phyloP scores from a whole-genome alignment of 2,797 vertebrate species.

The Sphenopsis melanotis region DNA sequence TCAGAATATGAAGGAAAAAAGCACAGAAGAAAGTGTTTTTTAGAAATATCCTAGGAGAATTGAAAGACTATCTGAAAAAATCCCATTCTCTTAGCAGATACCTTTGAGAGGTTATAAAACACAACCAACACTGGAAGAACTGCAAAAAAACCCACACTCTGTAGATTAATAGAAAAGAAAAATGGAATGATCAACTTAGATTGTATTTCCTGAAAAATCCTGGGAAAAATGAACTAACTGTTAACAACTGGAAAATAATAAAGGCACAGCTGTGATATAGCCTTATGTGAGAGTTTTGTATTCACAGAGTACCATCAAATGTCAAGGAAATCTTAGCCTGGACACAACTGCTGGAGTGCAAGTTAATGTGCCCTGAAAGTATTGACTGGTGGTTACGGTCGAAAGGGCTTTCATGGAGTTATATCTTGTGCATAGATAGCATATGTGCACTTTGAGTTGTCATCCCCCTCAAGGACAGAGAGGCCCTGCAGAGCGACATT shows the following conservation, averaged over 20 bases:
- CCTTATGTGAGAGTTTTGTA: not conserved
- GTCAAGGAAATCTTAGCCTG: not conserved
- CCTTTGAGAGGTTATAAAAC: not conserved
- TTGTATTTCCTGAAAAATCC: not conserved
- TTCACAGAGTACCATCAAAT: not conserved
- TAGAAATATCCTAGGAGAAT: not conserved
- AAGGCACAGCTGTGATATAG: not conserved
- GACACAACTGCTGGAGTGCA: not conserved
- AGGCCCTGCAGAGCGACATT: too few species aligned
- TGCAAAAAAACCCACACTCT: accelerated
- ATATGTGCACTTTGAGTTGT: not conserved
- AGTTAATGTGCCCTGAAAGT: not conserved
- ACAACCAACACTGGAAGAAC: not conserved
- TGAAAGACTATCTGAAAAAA: not conserved
- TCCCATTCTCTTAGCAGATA: not conserved
- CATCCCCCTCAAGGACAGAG: not conserved
- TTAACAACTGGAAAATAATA: not conserved
- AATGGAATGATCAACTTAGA: not conserved
- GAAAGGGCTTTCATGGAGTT: not conserved
- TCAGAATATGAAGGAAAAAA: not conserved
- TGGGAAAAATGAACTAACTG: not conserved
- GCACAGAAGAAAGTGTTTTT: accelerated
- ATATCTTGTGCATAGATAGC: accelerated
- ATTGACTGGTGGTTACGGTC: not conserved
- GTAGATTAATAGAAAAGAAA: not conserved